Percentiles rank a stretch among this genome's conserved stretches.
Evolutionary conservation across 1,140 invertebrate species (phyloP).

Genomic region (Listronotus oregonensis): DNA sequence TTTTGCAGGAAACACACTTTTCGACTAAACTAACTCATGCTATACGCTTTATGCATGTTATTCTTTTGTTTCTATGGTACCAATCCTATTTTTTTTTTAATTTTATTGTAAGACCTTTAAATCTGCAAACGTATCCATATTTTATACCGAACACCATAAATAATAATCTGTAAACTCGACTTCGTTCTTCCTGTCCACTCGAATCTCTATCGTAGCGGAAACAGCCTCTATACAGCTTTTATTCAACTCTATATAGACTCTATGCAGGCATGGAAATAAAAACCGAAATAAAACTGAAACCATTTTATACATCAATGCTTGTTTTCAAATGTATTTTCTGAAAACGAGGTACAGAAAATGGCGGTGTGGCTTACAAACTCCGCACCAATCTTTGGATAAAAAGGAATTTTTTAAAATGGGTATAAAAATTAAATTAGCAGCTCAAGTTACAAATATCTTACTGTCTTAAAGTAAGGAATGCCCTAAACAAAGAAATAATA

Average conservation of each 20-base stretch:
- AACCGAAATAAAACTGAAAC: conserved; percentile 28
- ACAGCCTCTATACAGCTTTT: neutral
- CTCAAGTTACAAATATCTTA: no score
- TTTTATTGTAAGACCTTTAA: neutral
- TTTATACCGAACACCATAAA: conserved; percentile 8
- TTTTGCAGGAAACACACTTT: no score
- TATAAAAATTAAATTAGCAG: no score
- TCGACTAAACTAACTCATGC: no score
- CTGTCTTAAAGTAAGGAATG: no score
- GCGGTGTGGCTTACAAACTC: neutral
- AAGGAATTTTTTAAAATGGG: no score
- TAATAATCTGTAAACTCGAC: conserved; percentile 7
- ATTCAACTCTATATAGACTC: conserved; percentile 9
- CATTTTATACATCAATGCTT: conserved; percentile 27
- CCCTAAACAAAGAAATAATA: no score
- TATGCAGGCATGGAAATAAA: conserved; percentile 22
- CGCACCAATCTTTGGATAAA: conserved; percentile 9
- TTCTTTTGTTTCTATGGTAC: no score
- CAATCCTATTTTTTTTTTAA: neutral
- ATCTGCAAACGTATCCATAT: neutral
- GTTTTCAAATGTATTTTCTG: conserved; percentile 20
- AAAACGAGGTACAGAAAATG: conserved; percentile 19
- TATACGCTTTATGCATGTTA: no score
- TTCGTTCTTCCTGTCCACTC: conserved; percentile 7
- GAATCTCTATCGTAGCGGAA: conserved; percentile 10